Conservation (phyloP, 2,113 vertebrate genomes). For the Chaetodon auriga region DNA sequence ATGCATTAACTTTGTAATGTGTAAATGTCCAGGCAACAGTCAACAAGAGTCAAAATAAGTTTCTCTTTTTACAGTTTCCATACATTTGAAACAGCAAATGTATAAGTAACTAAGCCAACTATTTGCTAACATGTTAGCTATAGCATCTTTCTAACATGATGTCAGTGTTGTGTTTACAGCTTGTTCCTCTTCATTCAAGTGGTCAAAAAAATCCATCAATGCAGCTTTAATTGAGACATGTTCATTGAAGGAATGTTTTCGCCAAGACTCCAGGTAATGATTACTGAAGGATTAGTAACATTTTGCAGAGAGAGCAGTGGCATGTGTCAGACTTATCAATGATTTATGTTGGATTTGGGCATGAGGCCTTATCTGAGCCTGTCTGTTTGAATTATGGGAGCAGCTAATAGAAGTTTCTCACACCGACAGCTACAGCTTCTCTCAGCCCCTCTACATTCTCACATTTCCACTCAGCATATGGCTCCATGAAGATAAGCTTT, state of each 20-base stretch:
- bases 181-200: neutral
- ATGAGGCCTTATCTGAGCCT: constrained; percentile 50
- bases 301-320: constrained; percentile 11
- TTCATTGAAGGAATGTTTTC: constrained; percentile 11
- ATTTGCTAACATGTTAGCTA: neutral
- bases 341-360: constrained; percentile 66
- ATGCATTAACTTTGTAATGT: no score
- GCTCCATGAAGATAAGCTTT: constrained; percentile 29
- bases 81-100: neutral
- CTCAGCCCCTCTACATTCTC: constrained; percentile 10
- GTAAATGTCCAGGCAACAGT: no score
- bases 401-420: constrained; percentile 59
- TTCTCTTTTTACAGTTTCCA: neutral
- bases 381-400: constrained; percentile 71
- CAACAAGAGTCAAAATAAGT: no score
- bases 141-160: neutral
- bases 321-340: constrained; percentile 25
- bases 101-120: neutral
- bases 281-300: constrained; percentile 31
- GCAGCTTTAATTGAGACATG: neutral
- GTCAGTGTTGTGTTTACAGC: neutral
- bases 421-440: constrained; percentile 18
- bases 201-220: neutral
- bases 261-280: constrained; percentile 17
- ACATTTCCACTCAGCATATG: neutral